phyloP scores from a whole-genome alignment of 2,888 invertebrate genomes.

The Pristionchus exspectatus region DNA sequence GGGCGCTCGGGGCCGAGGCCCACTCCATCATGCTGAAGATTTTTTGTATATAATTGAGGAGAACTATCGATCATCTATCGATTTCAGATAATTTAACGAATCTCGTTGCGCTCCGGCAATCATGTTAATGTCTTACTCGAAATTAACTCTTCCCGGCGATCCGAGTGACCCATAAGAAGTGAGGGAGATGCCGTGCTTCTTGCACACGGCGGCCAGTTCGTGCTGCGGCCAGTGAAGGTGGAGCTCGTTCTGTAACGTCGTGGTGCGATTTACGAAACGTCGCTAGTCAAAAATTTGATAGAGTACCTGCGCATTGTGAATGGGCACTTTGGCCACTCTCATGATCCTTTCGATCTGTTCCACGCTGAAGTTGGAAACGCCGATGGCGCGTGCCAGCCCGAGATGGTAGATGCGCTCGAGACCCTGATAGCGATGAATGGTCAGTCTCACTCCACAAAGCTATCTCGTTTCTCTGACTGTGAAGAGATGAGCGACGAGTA shows the following conservation, averaged over 20 bases:
- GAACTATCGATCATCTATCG: no score
- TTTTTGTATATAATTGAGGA: neutral
- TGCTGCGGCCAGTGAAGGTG: slow-evolving; percentile 88
- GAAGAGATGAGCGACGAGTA: no score
- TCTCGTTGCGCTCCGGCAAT: no score
- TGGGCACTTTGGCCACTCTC: slow-evolving; percentile 66
- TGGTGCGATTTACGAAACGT: no score
- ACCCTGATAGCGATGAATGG: slow-evolving; percentile 60
- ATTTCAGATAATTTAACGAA: no score
- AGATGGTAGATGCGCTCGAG: slow-evolving; percentile 82
- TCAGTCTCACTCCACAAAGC: no score
- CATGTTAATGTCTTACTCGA: slow-evolving; percentile 58
- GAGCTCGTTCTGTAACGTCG: slow-evolving; percentile 84
- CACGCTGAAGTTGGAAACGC: slow-evolving; percentile 89
- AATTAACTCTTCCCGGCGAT: slow-evolving; percentile 76
- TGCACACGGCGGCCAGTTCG: slow-evolving; percentile 83
- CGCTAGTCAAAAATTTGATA: no score
- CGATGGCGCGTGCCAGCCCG: slow-evolving; percentile 88
- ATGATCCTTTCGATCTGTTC: slow-evolving; percentile 85
- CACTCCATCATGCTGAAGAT: slow-evolving; percentile 64
- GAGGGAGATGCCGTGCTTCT: slow-evolving; percentile 83
- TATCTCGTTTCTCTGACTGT: no score
- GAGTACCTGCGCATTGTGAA: slow-evolving; percentile 82
- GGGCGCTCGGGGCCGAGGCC: slow-evolving; percentile 64
- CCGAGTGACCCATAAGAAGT: slow-evolving; percentile 80